Percentiles rank a stretch among this genome's conserved stretches.
Evolutionary conservation across 2,113 vertebrate species (phyloP).

Genomic region (Suricata suricatta): DNA sequence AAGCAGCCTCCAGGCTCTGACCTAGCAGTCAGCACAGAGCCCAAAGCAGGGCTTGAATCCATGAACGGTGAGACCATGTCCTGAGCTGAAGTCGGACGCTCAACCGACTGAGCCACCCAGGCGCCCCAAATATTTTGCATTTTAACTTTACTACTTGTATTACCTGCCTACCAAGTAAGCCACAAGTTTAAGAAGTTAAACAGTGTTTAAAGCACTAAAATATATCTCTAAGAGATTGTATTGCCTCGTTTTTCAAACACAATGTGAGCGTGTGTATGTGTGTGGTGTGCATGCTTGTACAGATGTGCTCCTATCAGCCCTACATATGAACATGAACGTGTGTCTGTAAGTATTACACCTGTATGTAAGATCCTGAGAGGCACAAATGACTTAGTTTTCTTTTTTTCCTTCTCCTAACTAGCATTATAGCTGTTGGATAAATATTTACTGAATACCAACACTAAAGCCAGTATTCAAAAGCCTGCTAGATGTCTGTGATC

Average conservation of each 20-base stretch:
- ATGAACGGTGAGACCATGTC: no score
- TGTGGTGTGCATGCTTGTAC: background rate
- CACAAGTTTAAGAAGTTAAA: background rate
- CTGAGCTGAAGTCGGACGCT: no score
- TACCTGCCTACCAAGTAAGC: background rate
- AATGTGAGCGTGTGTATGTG: background rate
- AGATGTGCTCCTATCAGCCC: background rate
- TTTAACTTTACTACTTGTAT: constrained; percentile 5
- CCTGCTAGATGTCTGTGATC: background rate
- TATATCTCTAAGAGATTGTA: background rate
- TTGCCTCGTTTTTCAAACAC: constrained; percentile 10
- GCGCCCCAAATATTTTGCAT: background rate
- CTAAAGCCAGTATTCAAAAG: background rate
- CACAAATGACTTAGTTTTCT: background rate
- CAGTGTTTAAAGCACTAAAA: background rate
- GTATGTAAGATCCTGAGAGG: background rate
- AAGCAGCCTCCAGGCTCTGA: no score
- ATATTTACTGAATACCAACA: background rate
- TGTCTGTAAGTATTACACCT: background rate
- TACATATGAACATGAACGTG: background rate
- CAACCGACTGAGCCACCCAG: no score
- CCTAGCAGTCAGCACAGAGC: no score
- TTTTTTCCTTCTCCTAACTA: background rate
- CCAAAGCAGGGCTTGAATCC: no score
- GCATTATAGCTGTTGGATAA: background rate